Percentiles rank a stretch among this genome's conserved stretches.
Evolutionary conservation across 2,113 vertebrate genomes (phyloP).

Genomic region (Orientallactaga bullata): DNA sequence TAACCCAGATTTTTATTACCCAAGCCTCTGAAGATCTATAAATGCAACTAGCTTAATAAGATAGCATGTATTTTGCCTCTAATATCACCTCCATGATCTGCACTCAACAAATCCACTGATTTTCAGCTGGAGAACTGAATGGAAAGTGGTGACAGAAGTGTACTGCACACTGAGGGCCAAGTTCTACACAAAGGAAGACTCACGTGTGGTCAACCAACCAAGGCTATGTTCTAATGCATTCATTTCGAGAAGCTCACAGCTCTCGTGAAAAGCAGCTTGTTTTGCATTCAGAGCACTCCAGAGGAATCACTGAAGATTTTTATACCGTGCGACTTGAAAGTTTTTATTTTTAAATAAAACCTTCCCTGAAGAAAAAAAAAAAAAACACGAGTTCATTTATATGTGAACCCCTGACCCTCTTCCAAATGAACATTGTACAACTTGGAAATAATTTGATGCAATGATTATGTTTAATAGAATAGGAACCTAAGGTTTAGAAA

Average conservation of each 20-base stretch:
- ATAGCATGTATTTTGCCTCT: conserved; percentile 53
- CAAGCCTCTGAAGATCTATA: conserved; percentile 69
- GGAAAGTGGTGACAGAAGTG: background rate
- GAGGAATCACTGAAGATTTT: background rate
- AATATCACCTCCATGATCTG: background rate
- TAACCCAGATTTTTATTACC: conserved; percentile 72
- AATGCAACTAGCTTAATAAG: conserved; percentile 67
- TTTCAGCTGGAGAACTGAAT: background rate
- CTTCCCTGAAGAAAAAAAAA: background rate
- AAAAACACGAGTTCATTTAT: background rate
- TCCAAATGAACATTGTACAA: background rate
- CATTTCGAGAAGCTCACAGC: conserved; percentile 8
- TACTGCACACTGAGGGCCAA: background rate
- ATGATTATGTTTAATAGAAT: background rate
- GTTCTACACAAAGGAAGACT: background rate
- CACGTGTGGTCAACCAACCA: background rate
- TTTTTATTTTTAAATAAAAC: too few relatives aligned
- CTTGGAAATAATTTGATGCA: background rate
- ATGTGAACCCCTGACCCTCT: accelerated
- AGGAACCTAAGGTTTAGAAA: background rate
- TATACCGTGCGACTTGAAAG: background rate
- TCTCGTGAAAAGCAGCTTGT: background rate
- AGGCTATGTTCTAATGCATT: background rate
- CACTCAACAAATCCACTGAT: conserved; percentile 1
- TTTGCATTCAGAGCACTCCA: conserved; percentile 4